Conservation (phyloP, 2,797 vertebrate species). For the Buceros bicornis region DNA sequence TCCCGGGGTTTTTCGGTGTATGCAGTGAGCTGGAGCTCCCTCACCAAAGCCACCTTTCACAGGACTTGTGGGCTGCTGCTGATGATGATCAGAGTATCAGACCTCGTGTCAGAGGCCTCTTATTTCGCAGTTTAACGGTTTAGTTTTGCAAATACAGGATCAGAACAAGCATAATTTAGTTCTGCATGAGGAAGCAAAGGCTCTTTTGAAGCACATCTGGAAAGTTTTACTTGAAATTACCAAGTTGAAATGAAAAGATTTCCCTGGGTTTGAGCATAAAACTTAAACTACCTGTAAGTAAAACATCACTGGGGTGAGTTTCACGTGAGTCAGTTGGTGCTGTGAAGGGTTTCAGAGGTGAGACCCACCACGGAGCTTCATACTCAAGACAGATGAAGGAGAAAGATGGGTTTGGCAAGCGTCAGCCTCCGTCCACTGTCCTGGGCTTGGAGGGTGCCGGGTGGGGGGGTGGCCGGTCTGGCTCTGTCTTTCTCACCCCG, state of each 20-base stretch:
- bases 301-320: not conserved
- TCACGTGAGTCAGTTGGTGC: not conserved
- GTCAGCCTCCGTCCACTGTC: fast-evolving
- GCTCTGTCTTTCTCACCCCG: fast-evolving
- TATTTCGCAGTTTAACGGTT: not conserved
- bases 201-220: not conserved
- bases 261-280: not conserved
- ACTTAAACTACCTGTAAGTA: not conserved
- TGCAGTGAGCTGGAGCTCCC: not conserved
- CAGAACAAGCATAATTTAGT: not conserved
- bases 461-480: fast-evolving
- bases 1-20: not conserved
- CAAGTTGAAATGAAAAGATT: not conserved
- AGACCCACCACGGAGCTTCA: not conserved
- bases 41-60: not conserved
- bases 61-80: not conserved
- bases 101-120: not conserved
- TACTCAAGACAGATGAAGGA: fast-evolving
- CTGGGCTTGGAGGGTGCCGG: not conserved
- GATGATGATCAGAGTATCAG: not conserved
- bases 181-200: not conserved
- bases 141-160: not conserved
- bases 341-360: not conserved
- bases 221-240: not conserved
- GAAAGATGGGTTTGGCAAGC: not conserved